Evolutionary conservation across 2,888 invertebrate species (phyloP).

Genomic region (Rhingia rostrata): DNA sequence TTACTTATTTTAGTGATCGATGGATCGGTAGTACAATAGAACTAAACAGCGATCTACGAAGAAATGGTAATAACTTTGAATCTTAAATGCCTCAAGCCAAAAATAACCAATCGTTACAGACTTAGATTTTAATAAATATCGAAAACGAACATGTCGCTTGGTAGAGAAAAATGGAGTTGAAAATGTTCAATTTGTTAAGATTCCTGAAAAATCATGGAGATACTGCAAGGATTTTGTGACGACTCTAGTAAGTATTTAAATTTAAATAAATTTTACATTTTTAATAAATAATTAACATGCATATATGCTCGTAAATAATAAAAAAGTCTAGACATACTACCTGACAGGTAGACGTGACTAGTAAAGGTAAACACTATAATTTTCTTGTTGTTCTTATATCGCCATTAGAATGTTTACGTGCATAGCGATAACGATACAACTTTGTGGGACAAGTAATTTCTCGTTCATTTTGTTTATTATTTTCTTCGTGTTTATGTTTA

Average conservation of each 20-base stretch:
- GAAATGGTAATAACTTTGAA: slow-evolving; percentile 62
- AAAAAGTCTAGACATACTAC: neutral
- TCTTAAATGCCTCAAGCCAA: neutral
- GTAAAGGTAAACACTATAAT: neutral
- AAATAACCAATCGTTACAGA: slow-evolving; percentile 33
- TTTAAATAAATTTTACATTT: neutral
- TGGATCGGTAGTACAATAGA: slow-evolving; percentile 82
- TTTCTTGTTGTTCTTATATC: neutral
- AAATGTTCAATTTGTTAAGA: slow-evolving; percentile 80
- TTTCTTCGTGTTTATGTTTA: too few relatives aligned
- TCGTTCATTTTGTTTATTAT: too few relatives aligned
- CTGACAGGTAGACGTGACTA: neutral
- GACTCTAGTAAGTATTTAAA: slow-evolving; percentile 89
- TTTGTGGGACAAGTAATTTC: too few relatives aligned
- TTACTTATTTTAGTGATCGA: slow-evolving; percentile 77
- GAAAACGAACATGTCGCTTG: slow-evolving; percentile 77
- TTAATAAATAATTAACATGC: neutral
- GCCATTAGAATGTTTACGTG: neutral
- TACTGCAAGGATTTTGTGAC: slow-evolving; percentile 93
- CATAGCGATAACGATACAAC: neutral
- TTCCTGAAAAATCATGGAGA: slow-evolving; percentile 87
- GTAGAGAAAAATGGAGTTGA: slow-evolving; percentile 81
- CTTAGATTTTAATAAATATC: slow-evolving; percentile 32
- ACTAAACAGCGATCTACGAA: slow-evolving; percentile 76
- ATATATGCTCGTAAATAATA: slow-evolving; percentile 1